These are phyloP conservation scores for Pandemis corylana DNA, from an alignment of 2,888 invertebrate genomes.

Conservation along the genomic window DNA sequence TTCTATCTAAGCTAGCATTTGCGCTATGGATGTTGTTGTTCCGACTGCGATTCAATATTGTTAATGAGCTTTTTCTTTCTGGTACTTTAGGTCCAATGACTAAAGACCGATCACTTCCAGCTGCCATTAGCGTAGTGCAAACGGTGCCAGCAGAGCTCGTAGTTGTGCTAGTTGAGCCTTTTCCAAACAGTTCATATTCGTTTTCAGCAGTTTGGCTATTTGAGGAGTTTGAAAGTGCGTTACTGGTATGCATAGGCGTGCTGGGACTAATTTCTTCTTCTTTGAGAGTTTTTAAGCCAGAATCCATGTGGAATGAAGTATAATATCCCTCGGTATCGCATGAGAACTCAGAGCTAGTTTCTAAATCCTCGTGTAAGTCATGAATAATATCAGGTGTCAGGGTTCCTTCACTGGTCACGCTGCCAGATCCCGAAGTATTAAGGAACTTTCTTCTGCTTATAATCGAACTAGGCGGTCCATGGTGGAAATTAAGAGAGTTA, in stretches of 20 bases:
- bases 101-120: slow-evolving; percentile 86
- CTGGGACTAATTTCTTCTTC: slow-evolving; percentile 87
- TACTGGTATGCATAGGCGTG: slow-evolving; percentile 89
- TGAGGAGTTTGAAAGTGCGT: slow-evolving; percentile 88
- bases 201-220: slow-evolving; percentile 92
- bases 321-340: slow-evolving; percentile 99
- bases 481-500: slow-evolving; percentile 87
- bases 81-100: slow-evolving; percentile 91
- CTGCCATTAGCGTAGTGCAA: slow-evolving; percentile 91
- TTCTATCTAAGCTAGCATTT: slow-evolving; percentile 85
- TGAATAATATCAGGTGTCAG: slow-evolving; percentile 93
- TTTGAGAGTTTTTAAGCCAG: slow-evolving; percentile 93
- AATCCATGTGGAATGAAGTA: slow-evolving; percentile 98
- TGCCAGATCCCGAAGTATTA: slow-evolving; percentile 92
- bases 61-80: slow-evolving; percentile 91
- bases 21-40: slow-evolving; percentile 78
- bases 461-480: slow-evolving; percentile 88
- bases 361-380: slow-evolving; percentile 92
- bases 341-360: slow-evolving; percentile 96
- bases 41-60: slow-evolving; percentile 84
- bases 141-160: slow-evolving; percentile 96
- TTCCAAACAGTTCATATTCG: slow-evolving; percentile 96
- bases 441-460: slow-evolving; percentile 87
- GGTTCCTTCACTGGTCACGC: slow-evolving; percentile 93
- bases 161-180: slow-evolving; percentile 95